A percentile compares a stretch with the other conserved stretches of the same genome.
Evolutionary conservation across 2,113 vertebrate species (phyloP).

Genomic region (Choloepus hoffmanni): DNA sequence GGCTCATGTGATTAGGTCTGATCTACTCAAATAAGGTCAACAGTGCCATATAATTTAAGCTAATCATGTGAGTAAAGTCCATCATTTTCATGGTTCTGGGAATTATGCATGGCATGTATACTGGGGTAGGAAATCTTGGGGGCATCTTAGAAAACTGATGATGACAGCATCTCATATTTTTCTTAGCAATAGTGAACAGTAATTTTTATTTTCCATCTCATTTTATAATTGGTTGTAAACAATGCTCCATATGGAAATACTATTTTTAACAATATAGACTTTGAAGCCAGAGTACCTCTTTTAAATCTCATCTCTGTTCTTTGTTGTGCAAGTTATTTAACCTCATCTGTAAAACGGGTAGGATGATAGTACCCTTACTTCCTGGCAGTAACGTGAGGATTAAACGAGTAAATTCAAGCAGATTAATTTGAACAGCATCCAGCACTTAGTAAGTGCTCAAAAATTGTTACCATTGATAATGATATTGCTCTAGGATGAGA

Average conservation of each 20-base stretch:
- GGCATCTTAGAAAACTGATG: not conserved
- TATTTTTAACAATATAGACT: not conserved
- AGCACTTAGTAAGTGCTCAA: not conserved
- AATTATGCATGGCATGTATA: not conserved
- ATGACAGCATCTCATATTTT: not conserved
- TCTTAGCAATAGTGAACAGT: not conserved
- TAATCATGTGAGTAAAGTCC: not conserved
- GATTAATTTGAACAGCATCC: not conserved
- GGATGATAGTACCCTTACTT: not conserved
- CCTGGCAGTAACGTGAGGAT: not conserved
- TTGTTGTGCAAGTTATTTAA: not conserved
- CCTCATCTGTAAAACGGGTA: too few species aligned
- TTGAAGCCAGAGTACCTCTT: not conserved
- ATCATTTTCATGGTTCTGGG: not conserved
- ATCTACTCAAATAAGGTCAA: not conserved
- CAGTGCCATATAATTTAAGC: not conserved
- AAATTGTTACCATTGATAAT: not conserved
- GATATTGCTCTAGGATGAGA: not conserved
- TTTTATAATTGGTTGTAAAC: not conserved
- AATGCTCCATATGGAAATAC: not conserved
- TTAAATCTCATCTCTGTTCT: not conserved
- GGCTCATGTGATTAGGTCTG: not conserved
- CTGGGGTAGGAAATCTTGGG: not conserved
- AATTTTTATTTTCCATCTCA: not conserved
- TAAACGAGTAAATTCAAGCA: not conserved